Conservation (phyloP, 2,888 invertebrate species). For the Cylindroiulus punctatus region DNA sequence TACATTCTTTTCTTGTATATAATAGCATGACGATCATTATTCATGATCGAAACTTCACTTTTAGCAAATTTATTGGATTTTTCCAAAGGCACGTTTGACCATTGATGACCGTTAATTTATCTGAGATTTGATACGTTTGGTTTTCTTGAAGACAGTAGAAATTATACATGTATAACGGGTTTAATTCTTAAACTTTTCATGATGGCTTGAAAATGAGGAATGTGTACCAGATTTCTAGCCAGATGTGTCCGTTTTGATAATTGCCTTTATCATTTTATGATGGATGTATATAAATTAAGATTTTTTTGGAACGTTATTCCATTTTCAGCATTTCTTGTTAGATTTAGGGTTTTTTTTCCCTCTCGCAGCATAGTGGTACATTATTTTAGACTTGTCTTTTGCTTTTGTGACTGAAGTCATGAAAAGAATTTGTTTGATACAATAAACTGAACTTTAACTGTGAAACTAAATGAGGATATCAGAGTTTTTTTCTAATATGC, state of each 20-base stretch:
- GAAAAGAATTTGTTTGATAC: constrained; percentile 12
- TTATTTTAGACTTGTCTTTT: background rate
- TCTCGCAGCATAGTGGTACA: background rate
- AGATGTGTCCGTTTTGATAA: background rate
- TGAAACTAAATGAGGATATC: background rate
- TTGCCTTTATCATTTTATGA: background rate
- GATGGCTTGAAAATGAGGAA: background rate
- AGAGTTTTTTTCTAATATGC: background rate
- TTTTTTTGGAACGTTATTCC: background rate
- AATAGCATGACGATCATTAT: constrained; percentile 3
- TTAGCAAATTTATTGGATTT: background rate
- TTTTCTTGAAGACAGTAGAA: background rate
- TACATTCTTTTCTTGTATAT: background rate
- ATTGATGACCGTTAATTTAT: background rate
- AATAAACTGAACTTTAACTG: constrained; percentile 28
- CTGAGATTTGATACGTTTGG: background rate
- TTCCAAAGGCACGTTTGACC: background rate
- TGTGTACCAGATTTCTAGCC: background rate
- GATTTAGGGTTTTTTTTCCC: background rate
- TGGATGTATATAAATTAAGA: background rate
- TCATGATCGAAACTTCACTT: background rate
- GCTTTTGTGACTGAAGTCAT: background rate
- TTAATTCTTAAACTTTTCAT: background rate
- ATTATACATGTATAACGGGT: background rate
- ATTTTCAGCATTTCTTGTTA: background rate